phyloP scores from a whole-genome alignment of 2,888 invertebrate genomes.

The Beris morrisii region DNA sequence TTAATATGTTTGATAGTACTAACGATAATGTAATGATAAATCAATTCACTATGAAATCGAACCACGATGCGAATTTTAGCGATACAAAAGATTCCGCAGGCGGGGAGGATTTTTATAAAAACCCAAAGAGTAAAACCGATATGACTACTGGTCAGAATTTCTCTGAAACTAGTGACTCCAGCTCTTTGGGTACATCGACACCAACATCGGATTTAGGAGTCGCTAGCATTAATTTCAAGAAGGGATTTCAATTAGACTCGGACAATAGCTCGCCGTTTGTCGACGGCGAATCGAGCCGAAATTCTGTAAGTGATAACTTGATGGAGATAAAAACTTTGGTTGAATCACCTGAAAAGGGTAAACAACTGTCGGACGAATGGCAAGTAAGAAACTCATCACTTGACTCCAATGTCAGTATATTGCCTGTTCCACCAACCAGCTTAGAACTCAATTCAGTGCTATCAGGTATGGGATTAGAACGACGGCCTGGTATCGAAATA shows the following conservation, averaged over 20 bases:
- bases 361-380: conserved; percentile 18
- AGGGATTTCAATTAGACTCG: conserved; percentile 43
- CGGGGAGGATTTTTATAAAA: conserved; percentile 61
- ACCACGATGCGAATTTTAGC: conserved; percentile 25
- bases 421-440: conserved; percentile 53
- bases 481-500: conserved; percentile 80
- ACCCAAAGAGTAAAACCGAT: conserved; percentile 58
- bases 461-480: conserved; percentile 64
- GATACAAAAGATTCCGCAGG: conserved; percentile 12
- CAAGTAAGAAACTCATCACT: conserved; percentile 2
- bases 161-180: conserved; percentile 56
- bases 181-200: conserved; percentile 61
- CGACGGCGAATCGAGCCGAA: conserved; percentile 25
- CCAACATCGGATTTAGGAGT: conserved; percentile 57
- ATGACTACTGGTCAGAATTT: conserved; percentile 41
- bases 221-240: conserved; percentile 46
- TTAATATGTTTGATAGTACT: conserved; percentile 32
- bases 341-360: neutral
- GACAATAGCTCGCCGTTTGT: conserved; percentile 30
- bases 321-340: neutral
- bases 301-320: conserved; percentile 2
- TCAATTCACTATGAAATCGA: conserved; percentile 33
- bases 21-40: conserved; percentile 28
- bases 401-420: conserved; percentile 30
- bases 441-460: conserved; percentile 64